These are phyloP conservation scores for Latrodectus hesperus DNA, from an alignment of 2,888 invertebrate species.

Conservation along the genomic window DNA sequence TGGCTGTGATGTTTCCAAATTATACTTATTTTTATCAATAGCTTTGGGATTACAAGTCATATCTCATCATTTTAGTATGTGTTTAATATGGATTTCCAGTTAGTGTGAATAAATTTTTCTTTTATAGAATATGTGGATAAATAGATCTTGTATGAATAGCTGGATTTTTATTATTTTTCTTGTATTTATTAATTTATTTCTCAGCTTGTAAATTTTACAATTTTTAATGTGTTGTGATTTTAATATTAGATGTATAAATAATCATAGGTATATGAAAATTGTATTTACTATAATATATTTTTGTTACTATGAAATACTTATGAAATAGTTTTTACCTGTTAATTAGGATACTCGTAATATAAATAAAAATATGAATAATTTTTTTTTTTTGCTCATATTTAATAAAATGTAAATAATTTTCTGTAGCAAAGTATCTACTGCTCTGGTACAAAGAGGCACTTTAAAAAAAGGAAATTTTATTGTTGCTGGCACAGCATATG, in stretches of 20 bases:
- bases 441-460: constrained; percentile 89
- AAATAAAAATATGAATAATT: background rate
- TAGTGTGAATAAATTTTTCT: background rate
- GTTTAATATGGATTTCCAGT: background rate
- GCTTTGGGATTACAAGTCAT: background rate
- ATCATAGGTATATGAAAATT: background rate
- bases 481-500: constrained; percentile 84
- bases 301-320: too few relatives aligned
- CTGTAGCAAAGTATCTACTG: constrained; percentile 84
- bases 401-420: background rate
- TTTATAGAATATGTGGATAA: background rate
- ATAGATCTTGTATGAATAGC: background rate
- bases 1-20: too few relatives aligned
- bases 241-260: background rate
- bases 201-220: background rate
- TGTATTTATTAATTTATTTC: background rate
- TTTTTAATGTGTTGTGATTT: background rate
- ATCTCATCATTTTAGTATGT: background rate
- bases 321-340: background rate
- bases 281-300: too few relatives aligned
- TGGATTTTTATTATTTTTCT: background rate
- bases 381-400: background rate
- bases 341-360: background rate
- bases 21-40: too few relatives aligned
- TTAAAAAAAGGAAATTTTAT: constrained; percentile 84